These are phyloP conservation scores for Electrophaes corylata DNA, from an alignment of 2,888 invertebrate species.

Conservation along the genomic window DNA sequence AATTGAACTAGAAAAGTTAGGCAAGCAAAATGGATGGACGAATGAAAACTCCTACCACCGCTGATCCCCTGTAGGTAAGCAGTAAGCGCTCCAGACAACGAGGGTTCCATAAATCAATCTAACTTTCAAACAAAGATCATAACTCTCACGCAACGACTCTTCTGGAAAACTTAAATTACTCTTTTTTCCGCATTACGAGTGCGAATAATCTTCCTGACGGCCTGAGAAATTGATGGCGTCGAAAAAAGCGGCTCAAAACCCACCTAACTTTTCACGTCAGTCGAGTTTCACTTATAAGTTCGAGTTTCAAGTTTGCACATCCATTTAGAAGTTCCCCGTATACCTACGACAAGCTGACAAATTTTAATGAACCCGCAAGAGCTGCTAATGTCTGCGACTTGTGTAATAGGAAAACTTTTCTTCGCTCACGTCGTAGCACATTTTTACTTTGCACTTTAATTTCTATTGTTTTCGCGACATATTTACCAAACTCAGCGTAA, in stretches of 20 bases:
- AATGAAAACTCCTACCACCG: slow-evolving; percentile 6
- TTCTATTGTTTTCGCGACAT: slow-evolving; percentile 64
- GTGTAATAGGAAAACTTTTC: slow-evolving; percentile 81
- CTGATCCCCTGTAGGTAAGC: slow-evolving; percentile 47
- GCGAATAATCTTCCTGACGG: slow-evolving; percentile 84
- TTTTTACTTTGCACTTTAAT: slow-evolving; percentile 59
- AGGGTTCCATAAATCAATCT: slow-evolving; percentile 80
- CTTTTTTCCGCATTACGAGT: slow-evolving; percentile 82
- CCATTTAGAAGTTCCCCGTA: slow-evolving; percentile 80
- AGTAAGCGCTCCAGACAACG: slow-evolving; percentile 56
- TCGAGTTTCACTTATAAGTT: slow-evolving; percentile 78
- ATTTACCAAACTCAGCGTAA: slow-evolving; percentile 54
- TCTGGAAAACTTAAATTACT: slow-evolving; percentile 82
- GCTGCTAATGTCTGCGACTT: slow-evolving; percentile 79
- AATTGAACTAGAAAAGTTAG: neutral
- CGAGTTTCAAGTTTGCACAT: slow-evolving; percentile 72
- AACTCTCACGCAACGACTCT: slow-evolving; percentile 78
- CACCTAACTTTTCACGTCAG: slow-evolving; percentile 80
- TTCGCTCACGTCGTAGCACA: slow-evolving; percentile 42
- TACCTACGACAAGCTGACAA: slow-evolving; percentile 78
- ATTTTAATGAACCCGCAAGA: slow-evolving; percentile 83
- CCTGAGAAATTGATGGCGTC: slow-evolving; percentile 81
- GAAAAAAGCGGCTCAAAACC: slow-evolving; percentile 76
- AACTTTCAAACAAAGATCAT: slow-evolving; percentile 82
- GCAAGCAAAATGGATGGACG: slow-evolving; percentile 1